Base-by-base conservation (phyloP, 2,113 vertebrate species). In the Rhinichthys klamathensis region DNA sequence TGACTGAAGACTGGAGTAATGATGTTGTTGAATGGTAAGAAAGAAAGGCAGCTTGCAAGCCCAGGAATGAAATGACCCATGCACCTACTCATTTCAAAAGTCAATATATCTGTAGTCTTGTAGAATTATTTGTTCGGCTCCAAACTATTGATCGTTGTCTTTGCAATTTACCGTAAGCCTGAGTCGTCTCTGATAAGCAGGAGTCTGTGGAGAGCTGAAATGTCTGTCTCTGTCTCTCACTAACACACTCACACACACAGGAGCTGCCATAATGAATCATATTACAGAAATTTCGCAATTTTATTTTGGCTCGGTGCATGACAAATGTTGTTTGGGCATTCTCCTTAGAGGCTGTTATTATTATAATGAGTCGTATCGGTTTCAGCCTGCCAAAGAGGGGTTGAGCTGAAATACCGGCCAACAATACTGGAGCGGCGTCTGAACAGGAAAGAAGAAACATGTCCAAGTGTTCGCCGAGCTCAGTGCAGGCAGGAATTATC, bases 251-350 rank as follows among this genome's bases (percentile, higher is more conserved):
- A 30, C 78, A 80, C 9, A 18, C 35, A 80, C 77, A 63, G 78
- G 44, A 69, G 63, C 80, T 35, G 80, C 80, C 46, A 69, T 82
- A 82, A 80, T 82, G 25, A 82, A 82, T 82, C 80, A 82, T 54
- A 82, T 82, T 82, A 82, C 63, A 35, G 63, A 82, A 69, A 82
- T 80, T 38, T 46, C 13, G 56, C 77, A 80, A 80, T 82, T 82
- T 51, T 54, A 82, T 82, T 54, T 69, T 69, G 63, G 44, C 44
- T 32, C 9, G 4, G 60, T 51, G 63, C 61, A 32, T 82, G 80
- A 69, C 63, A 69, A 82, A 82, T 82, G 63, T 82, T 82, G 61
- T 49, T 56, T 82, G 80, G 63, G 63, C 63, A 82, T 82, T 82
- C 30, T 61, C 80, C 80, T 69, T 27, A 69, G 80, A 82, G 80